phyloP scores from a whole-genome alignment of 2,797 vertebrate species.

The Enteromius afrohamiltoni region DNA sequence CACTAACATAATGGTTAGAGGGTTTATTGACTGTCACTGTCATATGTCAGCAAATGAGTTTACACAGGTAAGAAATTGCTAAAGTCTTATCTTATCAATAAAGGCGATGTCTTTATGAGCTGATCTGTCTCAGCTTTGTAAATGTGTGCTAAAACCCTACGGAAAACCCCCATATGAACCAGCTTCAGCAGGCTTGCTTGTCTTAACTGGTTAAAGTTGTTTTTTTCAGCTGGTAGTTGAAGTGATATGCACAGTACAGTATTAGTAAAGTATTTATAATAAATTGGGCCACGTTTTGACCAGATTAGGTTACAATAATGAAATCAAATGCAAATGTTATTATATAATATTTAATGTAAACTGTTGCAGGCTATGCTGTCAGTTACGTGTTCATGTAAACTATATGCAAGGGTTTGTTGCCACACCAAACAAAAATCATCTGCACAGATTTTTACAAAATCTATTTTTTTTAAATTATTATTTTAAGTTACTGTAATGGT shows the following conservation, averaged over 20 bases:
- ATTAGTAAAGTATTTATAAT: not conserved
- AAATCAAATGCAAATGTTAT: not conserved
- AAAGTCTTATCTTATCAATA: slow-evolving; percentile 8
- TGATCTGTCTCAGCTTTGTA: not conserved
- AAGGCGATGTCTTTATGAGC: not conserved
- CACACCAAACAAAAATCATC: slow-evolving; percentile 7
- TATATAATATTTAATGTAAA: slow-evolving; percentile 5
- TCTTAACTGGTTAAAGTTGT: not conserved
- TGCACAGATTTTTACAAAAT: not conserved
- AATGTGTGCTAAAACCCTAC: not conserved
- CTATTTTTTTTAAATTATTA: not conserved
- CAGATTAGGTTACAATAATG: not conserved
- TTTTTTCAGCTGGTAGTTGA: not conserved
- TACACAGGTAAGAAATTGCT: slow-evolving; percentile 60
- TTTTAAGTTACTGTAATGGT: not conserved
- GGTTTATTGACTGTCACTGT: slow-evolving; percentile 73
- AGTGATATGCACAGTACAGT: too few relatives aligned
- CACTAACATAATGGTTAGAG: slow-evolving; percentile 57
- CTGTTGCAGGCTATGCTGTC: not conserved
- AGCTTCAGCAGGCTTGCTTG: not conserved
- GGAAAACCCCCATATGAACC: not conserved
- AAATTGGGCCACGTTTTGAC: not conserved
- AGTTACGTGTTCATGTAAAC: not conserved
- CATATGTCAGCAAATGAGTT: slow-evolving; percentile 74
- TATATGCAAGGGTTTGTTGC: not conserved